phyloP scores from a whole-genome alignment of 2,888 invertebrate species.

The Lasius platythorax region DNA sequence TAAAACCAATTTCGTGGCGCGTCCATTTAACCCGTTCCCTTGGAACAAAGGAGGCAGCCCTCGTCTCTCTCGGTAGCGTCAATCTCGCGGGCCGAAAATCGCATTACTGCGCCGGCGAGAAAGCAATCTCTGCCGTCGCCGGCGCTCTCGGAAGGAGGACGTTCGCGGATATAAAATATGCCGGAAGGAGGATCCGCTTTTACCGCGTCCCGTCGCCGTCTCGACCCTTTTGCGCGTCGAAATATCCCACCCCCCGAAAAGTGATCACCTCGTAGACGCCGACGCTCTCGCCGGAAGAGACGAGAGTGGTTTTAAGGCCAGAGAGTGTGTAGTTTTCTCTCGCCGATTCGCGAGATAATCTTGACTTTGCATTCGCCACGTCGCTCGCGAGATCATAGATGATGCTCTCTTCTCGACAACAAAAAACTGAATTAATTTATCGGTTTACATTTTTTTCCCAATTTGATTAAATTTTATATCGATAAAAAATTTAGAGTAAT shows the following conservation, averaged over 20 bases:
- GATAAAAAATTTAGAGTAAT: neutral
- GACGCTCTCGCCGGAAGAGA: conserved; percentile 68
- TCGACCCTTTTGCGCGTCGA: conserved; percentile 71
- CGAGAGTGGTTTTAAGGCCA: conserved; percentile 66
- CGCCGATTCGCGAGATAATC: conserved; percentile 44
- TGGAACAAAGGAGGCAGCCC: conserved; percentile 57
- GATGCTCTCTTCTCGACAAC: neutral
- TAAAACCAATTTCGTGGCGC: conserved; percentile 45
- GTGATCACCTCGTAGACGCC: conserved; percentile 66
- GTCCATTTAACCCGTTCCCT: conserved; percentile 72
- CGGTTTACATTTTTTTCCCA: neutral
- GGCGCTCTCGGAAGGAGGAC: conserved; percentile 57
- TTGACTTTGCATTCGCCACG: conserved; percentile 29
- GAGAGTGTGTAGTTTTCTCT: conserved; percentile 31
- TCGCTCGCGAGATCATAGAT: conserved; percentile 6
- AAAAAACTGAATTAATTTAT: neutral
- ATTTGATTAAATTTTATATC: neutral
- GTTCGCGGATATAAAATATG: conserved; percentile 71
- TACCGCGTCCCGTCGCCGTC: conserved; percentile 38
- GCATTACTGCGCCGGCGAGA: conserved; percentile 63
- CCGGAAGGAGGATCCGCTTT: conserved; percentile 53
- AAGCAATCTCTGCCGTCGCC: conserved; percentile 72
- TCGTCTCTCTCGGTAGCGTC: conserved; percentile 52
- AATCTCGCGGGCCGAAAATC: conserved; percentile 70
- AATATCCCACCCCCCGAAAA: conserved; percentile 63